phyloP scores from a whole-genome alignment of 2,888 invertebrate genomes.

The Lepidocyrtinus sp. region DNA sequence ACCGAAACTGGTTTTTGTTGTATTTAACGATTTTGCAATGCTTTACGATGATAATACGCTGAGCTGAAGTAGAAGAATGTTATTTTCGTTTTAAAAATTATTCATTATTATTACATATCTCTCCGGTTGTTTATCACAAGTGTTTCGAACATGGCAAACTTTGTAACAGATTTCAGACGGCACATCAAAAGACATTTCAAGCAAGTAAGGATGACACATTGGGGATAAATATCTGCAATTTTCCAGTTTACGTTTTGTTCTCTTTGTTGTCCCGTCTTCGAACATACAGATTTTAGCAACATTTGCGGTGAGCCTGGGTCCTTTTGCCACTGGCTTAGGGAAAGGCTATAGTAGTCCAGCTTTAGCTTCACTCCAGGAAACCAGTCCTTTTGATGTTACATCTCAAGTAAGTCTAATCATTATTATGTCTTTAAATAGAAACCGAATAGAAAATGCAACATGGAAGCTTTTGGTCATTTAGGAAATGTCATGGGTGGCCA shows the following conservation, averaged over 20 bases:
- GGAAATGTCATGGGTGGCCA: background rate
- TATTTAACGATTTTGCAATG: no score
- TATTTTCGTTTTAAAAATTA: no score
- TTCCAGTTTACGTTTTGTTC: background rate
- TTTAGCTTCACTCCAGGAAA: background rate
- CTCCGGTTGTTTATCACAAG: no score
- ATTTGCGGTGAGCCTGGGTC: background rate
- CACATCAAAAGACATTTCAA: background rate
- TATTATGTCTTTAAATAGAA: no score
- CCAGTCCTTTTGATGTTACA: no score
- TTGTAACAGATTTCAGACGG: background rate
- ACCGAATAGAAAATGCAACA: no score
- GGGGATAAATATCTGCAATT: background rate
- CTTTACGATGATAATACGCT: no score
- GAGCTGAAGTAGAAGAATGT: no score
- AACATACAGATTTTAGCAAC: background rate
- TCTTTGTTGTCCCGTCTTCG: background rate
- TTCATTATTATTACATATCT: no score
- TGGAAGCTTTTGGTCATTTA: no score
- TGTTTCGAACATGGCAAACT: background rate
- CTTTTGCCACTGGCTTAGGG: background rate
- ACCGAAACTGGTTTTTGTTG: no score
- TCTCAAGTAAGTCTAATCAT: no score
- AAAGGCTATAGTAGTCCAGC: background rate
- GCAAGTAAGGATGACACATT: background rate